Percentiles rank a stretch among this genome's conserved stretches.
Conservation (phyloP, 2,888 invertebrate genomes). For the Meloe dianella region DNA sequence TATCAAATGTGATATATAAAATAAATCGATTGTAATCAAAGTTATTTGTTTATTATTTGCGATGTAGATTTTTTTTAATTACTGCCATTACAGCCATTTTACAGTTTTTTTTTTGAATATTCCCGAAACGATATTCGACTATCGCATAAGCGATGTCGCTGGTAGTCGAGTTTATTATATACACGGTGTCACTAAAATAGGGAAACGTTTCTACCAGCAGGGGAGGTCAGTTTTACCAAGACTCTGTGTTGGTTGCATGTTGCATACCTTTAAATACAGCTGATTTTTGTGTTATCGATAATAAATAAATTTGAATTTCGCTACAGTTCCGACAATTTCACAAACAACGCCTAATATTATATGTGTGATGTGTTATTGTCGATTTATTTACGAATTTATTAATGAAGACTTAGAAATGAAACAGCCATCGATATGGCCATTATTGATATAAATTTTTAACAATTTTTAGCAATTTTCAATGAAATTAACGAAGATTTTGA, state of each 20-base stretch:
- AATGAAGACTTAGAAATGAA: not conserved
- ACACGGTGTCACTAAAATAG: conserved; percentile 12
- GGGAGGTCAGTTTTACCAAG: conserved; percentile 27
- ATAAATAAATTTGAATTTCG: not conserved
- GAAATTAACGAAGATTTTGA: not conserved
- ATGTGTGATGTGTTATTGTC: conserved; percentile 21
- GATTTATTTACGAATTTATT: not conserved
- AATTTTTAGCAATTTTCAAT: not conserved
- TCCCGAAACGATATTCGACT: no score
- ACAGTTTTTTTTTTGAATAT: no score
- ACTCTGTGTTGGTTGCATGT: conserved; percentile 26
- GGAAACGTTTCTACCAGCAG: conserved; percentile 9
- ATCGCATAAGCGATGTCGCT: not conserved
- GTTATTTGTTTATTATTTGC: not conserved
- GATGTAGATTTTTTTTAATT: not conserved
- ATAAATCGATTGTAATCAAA: not conserved
- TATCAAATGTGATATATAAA: conserved; percentile 3
- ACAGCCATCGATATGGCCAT: not conserved
- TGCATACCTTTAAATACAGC: conserved; percentile 16
- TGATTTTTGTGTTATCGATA: conserved; percentile 15
- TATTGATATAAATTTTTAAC: not conserved
- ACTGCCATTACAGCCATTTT: no score
- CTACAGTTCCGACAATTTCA: not conserved
- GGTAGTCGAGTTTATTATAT: not conserved
- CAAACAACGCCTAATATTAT: conserved; percentile 13